These are phyloP conservation scores for Podarcis cretensis DNA, from an alignment of 2,113 vertebrate genomes.

Conservation along the genomic window DNA sequence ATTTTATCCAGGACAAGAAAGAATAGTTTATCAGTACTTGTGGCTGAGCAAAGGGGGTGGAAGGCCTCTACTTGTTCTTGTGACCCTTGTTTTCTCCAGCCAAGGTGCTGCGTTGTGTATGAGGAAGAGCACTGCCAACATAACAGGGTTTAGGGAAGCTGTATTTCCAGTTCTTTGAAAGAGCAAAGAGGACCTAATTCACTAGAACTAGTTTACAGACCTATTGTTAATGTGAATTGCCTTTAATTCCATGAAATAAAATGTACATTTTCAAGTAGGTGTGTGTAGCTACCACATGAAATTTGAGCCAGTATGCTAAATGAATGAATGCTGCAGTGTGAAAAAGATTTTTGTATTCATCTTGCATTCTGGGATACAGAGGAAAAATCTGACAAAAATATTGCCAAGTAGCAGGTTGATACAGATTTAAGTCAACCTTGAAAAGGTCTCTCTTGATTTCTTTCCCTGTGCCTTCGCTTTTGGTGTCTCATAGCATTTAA, in stretches of 20 bases:
- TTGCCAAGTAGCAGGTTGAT: not conserved
- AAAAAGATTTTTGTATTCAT: not conserved
- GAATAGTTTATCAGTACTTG: not conserved
- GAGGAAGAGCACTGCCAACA: not conserved
- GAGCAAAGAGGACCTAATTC: not conserved
- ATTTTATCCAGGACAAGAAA: not conserved
- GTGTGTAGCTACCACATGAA: not conserved
- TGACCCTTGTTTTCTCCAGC: not conserved
- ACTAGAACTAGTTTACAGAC: not conserved
- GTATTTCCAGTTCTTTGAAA: not conserved
- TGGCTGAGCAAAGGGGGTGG: not conserved
- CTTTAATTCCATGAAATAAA: not conserved
- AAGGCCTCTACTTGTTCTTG: not conserved
- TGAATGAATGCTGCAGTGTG: not conserved
- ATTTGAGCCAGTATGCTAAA: not conserved
- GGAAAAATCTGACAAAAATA: not conserved
- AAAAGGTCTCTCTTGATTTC: not conserved
- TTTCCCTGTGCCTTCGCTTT: not conserved
- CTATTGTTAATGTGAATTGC: not conserved
- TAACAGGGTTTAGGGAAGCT: not conserved
- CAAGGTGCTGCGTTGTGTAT: not conserved
- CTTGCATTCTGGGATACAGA: not conserved
- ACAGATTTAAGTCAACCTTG: not conserved
- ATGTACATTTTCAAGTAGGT: not conserved
- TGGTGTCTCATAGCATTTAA: not conserved